phyloP scores from a whole-genome alignment of 1,140 invertebrate species.

The Drosophila aff. region DNA sequence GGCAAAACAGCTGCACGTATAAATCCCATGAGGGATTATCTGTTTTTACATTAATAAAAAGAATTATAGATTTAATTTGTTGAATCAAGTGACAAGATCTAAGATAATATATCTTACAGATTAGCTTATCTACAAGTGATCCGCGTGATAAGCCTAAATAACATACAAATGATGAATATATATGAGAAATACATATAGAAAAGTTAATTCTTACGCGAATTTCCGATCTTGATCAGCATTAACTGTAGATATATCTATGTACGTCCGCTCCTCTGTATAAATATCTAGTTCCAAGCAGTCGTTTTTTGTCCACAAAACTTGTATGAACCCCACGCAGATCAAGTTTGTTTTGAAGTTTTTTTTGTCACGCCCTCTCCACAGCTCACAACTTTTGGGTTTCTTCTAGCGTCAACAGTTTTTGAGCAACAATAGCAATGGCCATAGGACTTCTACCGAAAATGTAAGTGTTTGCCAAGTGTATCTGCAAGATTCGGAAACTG shows the following conservation, averaged over 20 bases:
- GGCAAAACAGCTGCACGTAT: slow-evolving; percentile 2
- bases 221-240: slow-evolving; percentile 5
- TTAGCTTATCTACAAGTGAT: not conserved
- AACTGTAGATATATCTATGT: not conserved
- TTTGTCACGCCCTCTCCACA: slow-evolving; percentile 10
- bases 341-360: slow-evolving; percentile 16
- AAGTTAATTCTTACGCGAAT: not conserved
- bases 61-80: not conserved
- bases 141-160: not conserved
- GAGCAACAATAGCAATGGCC: not conserved
- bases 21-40: not conserved
- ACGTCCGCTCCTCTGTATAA: slow-evolving; percentile 8
- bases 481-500: slow-evolving; percentile 4
- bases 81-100: not conserved
- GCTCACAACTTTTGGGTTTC: not conserved
- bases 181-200: not conserved
- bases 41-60: not conserved
- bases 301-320: slow-evolving; percentile 17
- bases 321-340: slow-evolving; percentile 20
- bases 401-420: slow-evolving; percentile 16
- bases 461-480: slow-evolving; percentile 10
- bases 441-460: slow-evolving; percentile 12
- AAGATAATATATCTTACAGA: not conserved
- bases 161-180: not conserved
- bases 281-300: slow-evolving; percentile 7